Evolutionary conservation across 2,888 invertebrate species (phyloP).

Genomic region (Syritta pipiens): DNA sequence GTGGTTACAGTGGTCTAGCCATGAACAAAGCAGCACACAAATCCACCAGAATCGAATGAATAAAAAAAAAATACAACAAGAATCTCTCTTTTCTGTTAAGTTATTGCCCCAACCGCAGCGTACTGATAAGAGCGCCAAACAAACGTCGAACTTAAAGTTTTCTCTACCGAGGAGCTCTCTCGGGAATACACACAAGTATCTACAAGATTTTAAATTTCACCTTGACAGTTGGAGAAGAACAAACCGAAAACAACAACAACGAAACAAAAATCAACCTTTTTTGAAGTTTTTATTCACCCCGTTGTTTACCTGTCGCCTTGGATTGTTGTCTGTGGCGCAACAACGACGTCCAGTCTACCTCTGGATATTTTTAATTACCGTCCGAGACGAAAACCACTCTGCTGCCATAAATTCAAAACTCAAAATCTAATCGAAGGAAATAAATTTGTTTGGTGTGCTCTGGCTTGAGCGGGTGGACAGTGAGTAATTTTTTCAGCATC

Average conservation of each 20-base stretch:
- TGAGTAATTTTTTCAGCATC: constrained; percentile 21
- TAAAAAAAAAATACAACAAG: background rate
- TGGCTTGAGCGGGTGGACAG: constrained; percentile 55
- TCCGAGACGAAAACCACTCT: constrained; percentile 36
- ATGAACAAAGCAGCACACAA: background rate
- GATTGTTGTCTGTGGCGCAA: constrained; percentile 9
- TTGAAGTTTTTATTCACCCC: constrained; percentile 27
- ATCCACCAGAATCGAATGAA: background rate
- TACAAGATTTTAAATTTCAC: constrained; percentile 63
- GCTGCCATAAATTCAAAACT: constrained; percentile 68
- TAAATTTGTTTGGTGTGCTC: constrained; percentile 58
- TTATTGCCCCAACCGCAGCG: constrained; percentile 40
- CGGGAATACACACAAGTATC: constrained; percentile 39
- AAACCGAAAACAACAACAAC: constrained; percentile 16
- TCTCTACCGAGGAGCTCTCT: background rate
- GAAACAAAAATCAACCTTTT: no score
- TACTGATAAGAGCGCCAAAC: constrained; percentile 51
- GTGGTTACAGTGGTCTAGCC: constrained; percentile 44
- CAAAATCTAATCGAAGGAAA: constrained; percentile 68
- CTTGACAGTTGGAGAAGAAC: constrained; percentile 54
- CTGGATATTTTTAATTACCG: constrained; percentile 60
- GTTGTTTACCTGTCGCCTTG: constrained; percentile 44
- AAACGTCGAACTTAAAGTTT: constrained; percentile 52
- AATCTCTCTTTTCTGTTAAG: constrained; percentile 30
- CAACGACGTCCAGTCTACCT: background rate